Evolutionary conservation across 2,113 vertebrate species (phyloP).

Genomic region (Solea solea): DNA sequence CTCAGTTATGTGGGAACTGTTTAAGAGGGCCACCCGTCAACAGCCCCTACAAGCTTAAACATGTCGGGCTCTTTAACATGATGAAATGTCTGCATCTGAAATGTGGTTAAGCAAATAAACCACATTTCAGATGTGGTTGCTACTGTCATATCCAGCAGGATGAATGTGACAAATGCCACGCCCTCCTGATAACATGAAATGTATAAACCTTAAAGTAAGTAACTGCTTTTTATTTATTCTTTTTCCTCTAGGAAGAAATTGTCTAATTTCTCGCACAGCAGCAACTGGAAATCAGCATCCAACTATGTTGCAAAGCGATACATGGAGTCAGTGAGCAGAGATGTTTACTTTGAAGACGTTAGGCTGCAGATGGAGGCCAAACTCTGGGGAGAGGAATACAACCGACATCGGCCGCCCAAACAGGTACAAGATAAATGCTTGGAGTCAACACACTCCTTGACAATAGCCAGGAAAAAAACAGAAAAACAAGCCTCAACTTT

Average conservation of each 20-base stretch:
- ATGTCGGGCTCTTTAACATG: constrained; percentile 13
- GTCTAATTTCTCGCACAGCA: constrained; percentile 93
- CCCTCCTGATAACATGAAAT: no score
- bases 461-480: no score
- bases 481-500: no score
- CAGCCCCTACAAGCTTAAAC: background rate
- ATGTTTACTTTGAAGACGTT: constrained; percentile 97
- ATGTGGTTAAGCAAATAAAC: background rate
- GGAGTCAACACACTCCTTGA: no score
- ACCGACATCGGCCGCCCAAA: constrained; percentile 94
- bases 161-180: no score
- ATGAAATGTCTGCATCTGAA: background rate
- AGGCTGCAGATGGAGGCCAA: constrained; percentile 97
- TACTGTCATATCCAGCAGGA: background rate
- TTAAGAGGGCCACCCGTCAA: background rate
- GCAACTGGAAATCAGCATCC: constrained; percentile 94
- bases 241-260: constrained; percentile 90
- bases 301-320: constrained; percentile 96
- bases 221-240: background rate
- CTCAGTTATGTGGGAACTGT: constrained; percentile 24
- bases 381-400: constrained; percentile 98
- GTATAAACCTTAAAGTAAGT: no score
- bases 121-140: background rate
- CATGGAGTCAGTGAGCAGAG: constrained; percentile 87
- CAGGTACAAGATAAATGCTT: constrained; percentile 81